Base-by-base conservation (phyloP, 23 tunicate genomes). In the Halocynthia roretzi region DNA sequence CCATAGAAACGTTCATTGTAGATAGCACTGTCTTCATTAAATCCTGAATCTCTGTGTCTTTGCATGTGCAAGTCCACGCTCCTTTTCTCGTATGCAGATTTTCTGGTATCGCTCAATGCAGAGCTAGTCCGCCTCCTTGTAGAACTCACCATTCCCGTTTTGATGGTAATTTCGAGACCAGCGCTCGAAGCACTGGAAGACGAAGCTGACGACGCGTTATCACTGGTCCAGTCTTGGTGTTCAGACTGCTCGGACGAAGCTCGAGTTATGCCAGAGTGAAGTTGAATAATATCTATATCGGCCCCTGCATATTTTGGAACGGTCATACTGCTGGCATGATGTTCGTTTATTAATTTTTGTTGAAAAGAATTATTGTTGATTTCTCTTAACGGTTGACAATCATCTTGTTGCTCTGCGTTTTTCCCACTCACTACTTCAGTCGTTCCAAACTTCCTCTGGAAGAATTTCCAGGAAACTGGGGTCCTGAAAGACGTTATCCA, bases 41-140 rank as follows among this genome's bases (percentile, higher is more conserved):
- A 74, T 14, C 78, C 78, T 1, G 78, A 74, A 54, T 74, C 78
- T 54, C 78, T 54, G 31, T 74, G 55, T 23, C 78, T 50, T 20
- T 48, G 56, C 22, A 0, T 8, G 20, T 23, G 18, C 11, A 62
- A 44, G 15, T 56, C 49, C 11, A 48, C n/a, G 71, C 12, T 17
- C 11, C 5, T 18, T 49, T 50, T 50, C 49, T 31, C 44, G 44
- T 31, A 31, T 31, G 44, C 44, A 31, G 44, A 31, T 31, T 31
- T 31, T 31, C 44, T 31, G 44, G 44, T 31, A 31, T 31, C 44
- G 44, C 44, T 31, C 4, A 31, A 31, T 31, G 44, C 44, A 31
- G 44, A 31, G 44, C 44, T 31, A 31, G 44, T 31, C 44, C 78
- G 31, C 18, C 78, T 12, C 63, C 78, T 74, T 23, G 56, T 50